Evolutionary conservation across 1,140 invertebrate species (phyloP).

Genomic region (Drosophila sproati): DNA sequence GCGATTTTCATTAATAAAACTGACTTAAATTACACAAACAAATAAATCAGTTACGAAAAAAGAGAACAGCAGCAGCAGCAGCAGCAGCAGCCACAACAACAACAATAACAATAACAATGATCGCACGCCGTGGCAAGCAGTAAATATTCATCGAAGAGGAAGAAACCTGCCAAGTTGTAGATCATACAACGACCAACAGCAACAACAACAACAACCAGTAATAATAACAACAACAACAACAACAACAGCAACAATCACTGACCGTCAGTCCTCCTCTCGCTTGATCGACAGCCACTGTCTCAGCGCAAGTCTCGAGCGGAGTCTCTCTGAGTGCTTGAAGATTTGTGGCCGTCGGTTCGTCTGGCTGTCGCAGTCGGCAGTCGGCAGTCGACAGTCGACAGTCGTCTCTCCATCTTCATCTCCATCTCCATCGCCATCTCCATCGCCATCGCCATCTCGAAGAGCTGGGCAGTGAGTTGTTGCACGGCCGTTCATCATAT

Average conservation of each 20-base stretch:
- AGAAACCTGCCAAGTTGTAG: constrained; percentile 48
- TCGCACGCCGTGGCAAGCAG: background rate
- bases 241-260: constrained; percentile 4
- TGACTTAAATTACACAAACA: constrained; percentile 59
- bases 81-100: background rate
- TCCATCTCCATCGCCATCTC: constrained; percentile 12
- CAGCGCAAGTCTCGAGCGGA: constrained; percentile 19
- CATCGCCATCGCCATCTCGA: constrained; percentile 5
- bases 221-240: constrained; percentile 2
- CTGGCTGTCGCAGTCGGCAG: background rate
- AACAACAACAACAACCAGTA: constrained; percentile 5
- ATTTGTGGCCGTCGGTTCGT: constrained; percentile 24
- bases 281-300: constrained; percentile 41
- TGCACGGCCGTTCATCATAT: constrained; percentile 82
- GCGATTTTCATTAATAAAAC: constrained; percentile 66
- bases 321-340: constrained; percentile 35
- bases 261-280: constrained; percentile 16
- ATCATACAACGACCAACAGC: constrained; percentile 18
- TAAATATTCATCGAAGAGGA: constrained; percentile 48
- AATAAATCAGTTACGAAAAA: constrained; percentile 54
- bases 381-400: too few species aligned
- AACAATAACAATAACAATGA: background rate
- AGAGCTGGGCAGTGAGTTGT: constrained; percentile 46
- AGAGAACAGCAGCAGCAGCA: constrained; percentile 17
- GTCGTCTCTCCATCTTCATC: constrained; percentile 4